A percentile compares a stretch with the other conserved stretches of the same genome.
Evolutionary conservation across 2,888 invertebrate genomes (phyloP).

Genomic region (Fragum whitleyi): DNA sequence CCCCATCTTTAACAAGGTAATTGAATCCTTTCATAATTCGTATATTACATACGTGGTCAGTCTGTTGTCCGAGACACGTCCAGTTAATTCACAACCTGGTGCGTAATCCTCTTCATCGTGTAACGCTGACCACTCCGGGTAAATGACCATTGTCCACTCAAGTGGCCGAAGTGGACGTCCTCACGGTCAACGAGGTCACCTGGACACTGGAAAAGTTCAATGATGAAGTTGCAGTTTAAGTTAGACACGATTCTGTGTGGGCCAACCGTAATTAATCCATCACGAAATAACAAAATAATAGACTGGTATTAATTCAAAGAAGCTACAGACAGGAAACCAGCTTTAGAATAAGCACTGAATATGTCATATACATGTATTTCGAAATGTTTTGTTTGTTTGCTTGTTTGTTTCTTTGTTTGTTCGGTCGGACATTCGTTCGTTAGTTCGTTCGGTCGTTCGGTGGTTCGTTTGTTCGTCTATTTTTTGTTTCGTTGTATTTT

Average conservation of each 20-base stretch:
- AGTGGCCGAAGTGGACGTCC: slow-evolving; percentile 18
- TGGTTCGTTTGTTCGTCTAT: too few relatives aligned
- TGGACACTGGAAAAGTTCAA: slow-evolving; percentile 6
- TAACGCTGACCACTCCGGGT: slow-evolving; percentile 22
- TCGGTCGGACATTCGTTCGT: too few relatives aligned
- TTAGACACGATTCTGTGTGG: too few relatives aligned
- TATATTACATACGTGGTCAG: slow-evolving; percentile 1
- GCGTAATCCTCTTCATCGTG: slow-evolving; percentile 17
- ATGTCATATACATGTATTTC: too few relatives aligned
- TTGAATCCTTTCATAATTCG: not conserved
- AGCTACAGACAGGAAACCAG: too few relatives aligned
- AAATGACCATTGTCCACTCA: slow-evolving; percentile 29
- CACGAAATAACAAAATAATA: not conserved
- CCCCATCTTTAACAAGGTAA: not conserved
- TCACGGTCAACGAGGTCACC: slow-evolving; percentile 18
- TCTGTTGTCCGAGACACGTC: slow-evolving; percentile 43
- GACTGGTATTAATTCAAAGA: not conserved
- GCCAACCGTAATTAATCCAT: not conserved
- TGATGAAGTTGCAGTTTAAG: not conserved
- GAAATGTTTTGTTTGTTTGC: too few relatives aligned
- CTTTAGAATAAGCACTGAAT: not conserved
- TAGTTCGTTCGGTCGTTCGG: too few relatives aligned
- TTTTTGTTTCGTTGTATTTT: too few relatives aligned
- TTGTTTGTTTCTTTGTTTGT: too few relatives aligned
- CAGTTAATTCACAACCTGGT: slow-evolving; percentile 31